Evolutionary conservation across 2,888 invertebrate genomes (phyloP), one percentile per base, ranked within the genome.

Genomic region (Pegoplata infirma): DNA sequence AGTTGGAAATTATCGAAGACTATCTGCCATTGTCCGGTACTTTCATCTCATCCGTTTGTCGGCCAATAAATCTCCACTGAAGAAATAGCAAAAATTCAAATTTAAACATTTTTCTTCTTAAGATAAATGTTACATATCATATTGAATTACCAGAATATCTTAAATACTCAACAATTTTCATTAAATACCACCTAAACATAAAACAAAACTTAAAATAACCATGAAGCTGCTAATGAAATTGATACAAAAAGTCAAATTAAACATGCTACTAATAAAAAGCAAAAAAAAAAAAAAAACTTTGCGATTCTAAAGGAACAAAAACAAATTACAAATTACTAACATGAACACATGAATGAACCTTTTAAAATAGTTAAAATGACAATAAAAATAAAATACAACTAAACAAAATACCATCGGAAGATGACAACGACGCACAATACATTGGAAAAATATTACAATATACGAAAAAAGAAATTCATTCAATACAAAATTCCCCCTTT

Each of bases 221-320:
- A 83, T 85, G 86, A 85, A 86, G 85, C 84, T 80, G 84, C 82
- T 79, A 85, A 84, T 83, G 86, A 83, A 86, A 86, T 82, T 82
- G 85, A 86, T 86, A 86, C 82, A 79, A 69, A 75, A 80, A 76
- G 79, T 73, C 72, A 76, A 76, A 68, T 76, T 71, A 69, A 75
- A 73, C 72, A 73, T 77, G 80, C 47, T 77, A 67, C 71, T 76
- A 63, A 66, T 61, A 61, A 16, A 25, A 55, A 58, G 40, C 19
- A 19, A 51, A 63, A 58, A n/a, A n/a, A n/a, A n/a, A n/a, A n/a
- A n/a, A n/a, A n/a, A n/a, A n/a, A n/a, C n/a, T n/a, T n/a, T 17
- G 28, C 44, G 44, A 49, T 40, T n/a, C n/a, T 40, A 40, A 68
- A 53, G 0, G 19, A 36, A 36, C 17, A 14, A 59, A 40, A 44